Base-by-base conservation (phyloP, 2,797 vertebrate species). In the Poecile montanus region DNA sequence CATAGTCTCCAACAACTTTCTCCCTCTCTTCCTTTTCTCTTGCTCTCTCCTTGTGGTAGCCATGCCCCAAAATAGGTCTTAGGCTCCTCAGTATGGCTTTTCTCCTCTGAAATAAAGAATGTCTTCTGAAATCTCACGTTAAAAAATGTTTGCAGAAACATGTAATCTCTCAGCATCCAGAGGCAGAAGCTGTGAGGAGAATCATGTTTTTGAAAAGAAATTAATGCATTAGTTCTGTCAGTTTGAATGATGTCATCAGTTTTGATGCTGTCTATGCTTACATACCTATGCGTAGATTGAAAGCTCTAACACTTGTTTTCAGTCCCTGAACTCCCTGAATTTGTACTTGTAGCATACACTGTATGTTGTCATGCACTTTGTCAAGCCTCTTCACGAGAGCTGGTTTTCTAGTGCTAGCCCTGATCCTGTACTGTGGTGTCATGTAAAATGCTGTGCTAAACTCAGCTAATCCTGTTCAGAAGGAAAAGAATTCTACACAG, bases 361-460 rank as follows among this genome's bases (percentile, higher is more conserved):
- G 9, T 40, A 17, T 16, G 11, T 25, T 53, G 19, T 25, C 21
- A 48, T 0, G 2, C 1, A 0, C 18, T 83, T 74, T 73, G 34
- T 62, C 32, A 80, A 60, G 9, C 18, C 26, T 57, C 23, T 80
- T 7, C 11, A 48, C 0, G 5, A 62, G 54, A 78, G 22, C 27
- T 82, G 34, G 29, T 89, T 78, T 92, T 66, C 50, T 73, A 32
- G 53, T 50, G 47, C 27, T 61, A 62, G 38, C 78, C 27, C 50
- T 71, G 45, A 60, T 83, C 38, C n/a, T 56, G 32, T 63, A 6
- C 57, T 2, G 0, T 23, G 36, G 27, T 75, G n/a, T n/a, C 44
- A 21, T 8, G 17, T 57, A 42, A 29, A 42, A 27, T 21, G 30
- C 56, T 14, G 4, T 36, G 44, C 38, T 80, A 83, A 56, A 13